Base-by-base conservation (phyloP, 2,888 invertebrate genomes). In the Oasisia sp. region DNA sequence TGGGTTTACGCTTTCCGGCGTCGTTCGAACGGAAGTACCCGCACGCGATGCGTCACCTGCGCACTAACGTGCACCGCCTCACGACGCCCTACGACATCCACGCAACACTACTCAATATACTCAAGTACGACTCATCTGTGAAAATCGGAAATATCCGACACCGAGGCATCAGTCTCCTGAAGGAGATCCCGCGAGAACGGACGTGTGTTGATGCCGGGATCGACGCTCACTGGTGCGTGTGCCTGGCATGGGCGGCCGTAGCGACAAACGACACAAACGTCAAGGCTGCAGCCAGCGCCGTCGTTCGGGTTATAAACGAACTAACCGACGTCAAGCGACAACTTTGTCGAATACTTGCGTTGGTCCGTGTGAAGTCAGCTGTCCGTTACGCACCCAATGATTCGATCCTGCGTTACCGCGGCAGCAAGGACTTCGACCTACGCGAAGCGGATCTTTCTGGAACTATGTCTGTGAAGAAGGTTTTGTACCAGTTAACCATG, bases 171-270 rank as follows among this genome's bases (percentile, higher is more conserved):
- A 96, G 96, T 92, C 93, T 96, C 56, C 95, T 96, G 93, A 92
- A 93, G 89, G 94, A 94, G 92, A 95, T 96, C 38, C 98, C 98
- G 0, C 95, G 96, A 14, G 97, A 97, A 94, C 97, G 99, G 38
- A 98, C 98, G 9, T 99, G 99, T 96, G 97, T 97, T 8, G 97
- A 98, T 96, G 99, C 99, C 0, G 98, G 98, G 92, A 98, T 99
- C 93, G 98, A 98, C 95, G 98, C 99, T 0, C 99, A 99, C 96
- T 99, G 99, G 99, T 99, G 99, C 96, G 98, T 98, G 0, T 99
- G 99, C 95, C 97, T 99, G 0, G 97, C 97, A 27, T 99, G 99
- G 99, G 96, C 97, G 93, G 96, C 0, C 95, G 96, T 0, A 97
- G 97, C 90, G 32, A n/a, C n/a, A 89, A 44, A 12, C 38, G 38